These are phyloP conservation scores for Neria commutata DNA, from an alignment of 2,888 invertebrate species.

Conservation along the genomic window DNA sequence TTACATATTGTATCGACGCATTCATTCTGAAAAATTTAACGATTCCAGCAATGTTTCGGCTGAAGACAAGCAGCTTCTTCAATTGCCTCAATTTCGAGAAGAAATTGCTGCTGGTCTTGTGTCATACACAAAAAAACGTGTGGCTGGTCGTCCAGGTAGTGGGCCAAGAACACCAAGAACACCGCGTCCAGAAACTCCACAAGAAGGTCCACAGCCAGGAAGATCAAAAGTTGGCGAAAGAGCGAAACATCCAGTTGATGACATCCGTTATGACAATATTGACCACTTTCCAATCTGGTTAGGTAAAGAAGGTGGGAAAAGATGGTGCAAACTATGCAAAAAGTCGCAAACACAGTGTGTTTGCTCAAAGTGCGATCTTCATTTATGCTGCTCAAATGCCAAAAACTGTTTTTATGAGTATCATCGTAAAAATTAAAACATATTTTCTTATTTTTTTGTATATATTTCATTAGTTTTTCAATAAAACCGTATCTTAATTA, in stretches of 20 bases:
- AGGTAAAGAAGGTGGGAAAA: conserved; percentile 15
- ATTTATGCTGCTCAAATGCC: conserved; percentile 6
- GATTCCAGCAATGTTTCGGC: neutral
- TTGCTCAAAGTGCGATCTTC: conserved; percentile 14
- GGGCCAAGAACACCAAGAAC: neutral
- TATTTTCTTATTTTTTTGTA: neutral
- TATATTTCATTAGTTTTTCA: too few species aligned
- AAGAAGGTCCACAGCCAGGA: neutral
- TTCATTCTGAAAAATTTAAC: neutral
- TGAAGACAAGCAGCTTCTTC: neutral
- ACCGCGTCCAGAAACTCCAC: conserved; percentile 8
- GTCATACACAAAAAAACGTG: neutral
- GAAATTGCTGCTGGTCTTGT: conserved; percentile 11
- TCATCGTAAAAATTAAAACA: conserved; percentile 5
- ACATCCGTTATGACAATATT: neutral
- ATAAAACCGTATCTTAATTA: too few species aligned
- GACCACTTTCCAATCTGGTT: conserved; percentile 28
- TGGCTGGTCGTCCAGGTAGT: conserved; percentile 4
- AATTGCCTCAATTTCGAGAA: conserved; percentile 8
- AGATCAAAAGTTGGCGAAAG: conserved; percentile 9
- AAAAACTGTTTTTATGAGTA: conserved; percentile 17
- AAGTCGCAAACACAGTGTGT: conserved; percentile 12
- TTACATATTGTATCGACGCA: conserved; percentile 14
- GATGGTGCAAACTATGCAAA: conserved; percentile 20
- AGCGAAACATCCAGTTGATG: neutral